Evolutionary conservation across 2,888 invertebrate species (phyloP), one percentile per base, ranked within the genome.

Genomic region (Heliconius ethilla): DNA sequence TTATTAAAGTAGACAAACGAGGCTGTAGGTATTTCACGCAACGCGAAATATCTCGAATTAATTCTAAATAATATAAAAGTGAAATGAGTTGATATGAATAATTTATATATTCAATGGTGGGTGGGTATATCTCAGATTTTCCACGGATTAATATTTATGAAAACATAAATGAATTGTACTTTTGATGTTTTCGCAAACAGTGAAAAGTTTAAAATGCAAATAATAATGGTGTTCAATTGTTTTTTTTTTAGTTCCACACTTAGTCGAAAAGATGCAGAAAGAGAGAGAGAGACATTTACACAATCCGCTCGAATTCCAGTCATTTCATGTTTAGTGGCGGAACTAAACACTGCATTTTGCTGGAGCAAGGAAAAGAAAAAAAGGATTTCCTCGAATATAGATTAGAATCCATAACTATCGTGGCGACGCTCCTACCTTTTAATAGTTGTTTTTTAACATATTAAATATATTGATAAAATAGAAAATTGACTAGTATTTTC

Each of bases 61-160:
- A 59, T 72, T 72, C 59, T n/a, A 33, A n/a, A 37, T 72, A 59
- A 59, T 59, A 72, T 72, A 59, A 33, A 72, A 72, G 37, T 37
- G 33, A 72, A 13, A 59, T 59, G 33, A 72, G n/a, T 59, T 59
- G n/a, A 33, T 29, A 72, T 72, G 33, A 55, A 72, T 72, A n/a
- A 59, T 59, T 55, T 33, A 72, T 59, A 55, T 72, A 72, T 70
- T 55, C 70, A 13, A n/a, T 9, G n/a, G 33, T 27, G 51, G 51
- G 51, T 9, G 11, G 51, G 51, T 9, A 10, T 55, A 55, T 3
- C n/a, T 72, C n/a, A 22, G 15, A 72, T 72, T 72, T 72, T 59
- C 59, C 72, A 59, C 72, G 33, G 13, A 59, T 72, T 72, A 69
- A 69, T 69, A 59, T 72, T 72, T 25, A 59, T 59, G 7, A n/a